phyloP scores from a whole-genome alignment of 2,888 invertebrate genomes.

The Lasius platythorax region DNA sequence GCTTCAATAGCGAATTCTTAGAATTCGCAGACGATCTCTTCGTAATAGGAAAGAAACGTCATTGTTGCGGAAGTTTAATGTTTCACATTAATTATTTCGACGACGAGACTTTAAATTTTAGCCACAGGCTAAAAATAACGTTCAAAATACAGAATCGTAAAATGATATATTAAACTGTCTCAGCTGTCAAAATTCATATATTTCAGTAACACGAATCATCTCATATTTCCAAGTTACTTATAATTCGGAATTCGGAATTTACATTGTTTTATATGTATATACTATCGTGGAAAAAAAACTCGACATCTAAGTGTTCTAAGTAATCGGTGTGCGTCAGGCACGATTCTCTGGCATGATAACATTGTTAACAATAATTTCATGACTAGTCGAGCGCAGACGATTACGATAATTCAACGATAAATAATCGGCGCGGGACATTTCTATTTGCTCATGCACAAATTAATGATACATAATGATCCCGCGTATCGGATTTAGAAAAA shows the following conservation, averaged over 20 bases:
- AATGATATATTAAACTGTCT: neutral
- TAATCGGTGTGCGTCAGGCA: neutral
- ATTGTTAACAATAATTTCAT: conserved; percentile 12
- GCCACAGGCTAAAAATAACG: neutral
- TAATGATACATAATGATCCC: neutral
- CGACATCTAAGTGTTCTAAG: neutral
- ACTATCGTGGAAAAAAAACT: neutral
- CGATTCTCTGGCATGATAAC: neutral
- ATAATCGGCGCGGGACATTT: neutral
- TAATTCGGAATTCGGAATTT: neutral
- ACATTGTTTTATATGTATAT: neutral
- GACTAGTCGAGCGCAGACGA: neutral
- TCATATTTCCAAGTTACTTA: neutral
- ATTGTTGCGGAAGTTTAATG: neutral
- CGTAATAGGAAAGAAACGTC: neutral
- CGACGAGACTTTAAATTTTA: neutral
- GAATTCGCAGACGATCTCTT: neutral
- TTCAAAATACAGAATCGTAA: neutral
- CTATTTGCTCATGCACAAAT: neutral
- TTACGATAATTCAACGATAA: neutral
- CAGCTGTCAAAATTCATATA: neutral
- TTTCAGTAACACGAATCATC: neutral
- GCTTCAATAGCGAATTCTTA: neutral
- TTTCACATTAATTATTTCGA: conserved; percentile 4
- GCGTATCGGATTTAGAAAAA: neutral